These are phyloP conservation scores for Agapornis canus DNA, from an alignment of 2,797 vertebrate genomes.

Conservation along the genomic window DNA sequence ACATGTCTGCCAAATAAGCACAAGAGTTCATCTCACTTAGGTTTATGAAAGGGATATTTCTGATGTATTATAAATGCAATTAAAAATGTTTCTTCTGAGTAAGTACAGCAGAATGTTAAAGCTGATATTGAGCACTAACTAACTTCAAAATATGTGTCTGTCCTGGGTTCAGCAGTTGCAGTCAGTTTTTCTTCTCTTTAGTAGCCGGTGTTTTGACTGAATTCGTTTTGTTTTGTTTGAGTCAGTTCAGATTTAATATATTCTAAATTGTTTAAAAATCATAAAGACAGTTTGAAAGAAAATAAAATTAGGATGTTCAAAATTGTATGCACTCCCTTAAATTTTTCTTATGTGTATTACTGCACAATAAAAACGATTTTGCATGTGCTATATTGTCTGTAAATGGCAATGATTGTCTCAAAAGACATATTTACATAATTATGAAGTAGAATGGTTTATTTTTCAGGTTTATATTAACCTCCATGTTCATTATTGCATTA, in stretches of 20 bases:
- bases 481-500: background rate
- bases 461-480: slow-evolving; percentile 37
- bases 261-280: slow-evolving; percentile 59
- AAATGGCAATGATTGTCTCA: slow-evolving; percentile 68
- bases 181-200: too few relatives aligned
- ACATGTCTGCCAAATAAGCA: slow-evolving; percentile 43
- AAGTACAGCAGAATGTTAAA: slow-evolving; percentile 44
- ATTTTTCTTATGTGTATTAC: slow-evolving; percentile 70
- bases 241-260: slow-evolving; percentile 32
- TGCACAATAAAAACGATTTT: slow-evolving; percentile 73
- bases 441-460: slow-evolving; percentile 37
- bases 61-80: slow-evolving; percentile 46
- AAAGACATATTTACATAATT: slow-evolving; percentile 56
- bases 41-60: slow-evolving; percentile 17
- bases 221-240: slow-evolving; percentile 48
- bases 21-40: slow-evolving; percentile 33
- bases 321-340: slow-evolving; percentile 58
- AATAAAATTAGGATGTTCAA: slow-evolving; percentile 53
- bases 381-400: slow-evolving; percentile 70
- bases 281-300: slow-evolving; percentile 9
- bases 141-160: slow-evolving; percentile 47
- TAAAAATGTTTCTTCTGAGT: slow-evolving; percentile 50
- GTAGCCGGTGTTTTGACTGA: too few relatives aligned
- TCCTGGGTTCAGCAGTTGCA: too few relatives aligned
- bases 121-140: slow-evolving; percentile 35